Percentiles rank a stretch among this genome's conserved stretches.
phyloP scores from a whole-genome alignment of 2,888 invertebrate genomes.

The Tuberolachnus salignus region DNA sequence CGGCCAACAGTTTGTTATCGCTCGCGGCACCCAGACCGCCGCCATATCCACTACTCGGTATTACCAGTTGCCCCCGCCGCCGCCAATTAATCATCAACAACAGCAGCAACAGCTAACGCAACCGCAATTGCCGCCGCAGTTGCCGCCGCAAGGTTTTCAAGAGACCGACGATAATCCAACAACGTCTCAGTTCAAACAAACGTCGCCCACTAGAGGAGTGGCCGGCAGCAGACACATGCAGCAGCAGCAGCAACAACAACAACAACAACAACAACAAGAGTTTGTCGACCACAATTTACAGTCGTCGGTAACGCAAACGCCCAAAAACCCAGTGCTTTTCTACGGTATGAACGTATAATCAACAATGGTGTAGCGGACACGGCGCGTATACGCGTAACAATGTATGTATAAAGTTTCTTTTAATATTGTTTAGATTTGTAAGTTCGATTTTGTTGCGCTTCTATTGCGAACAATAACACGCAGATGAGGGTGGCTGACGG shows the following conservation, averaged over 20 bases:
- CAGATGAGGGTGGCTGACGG: not conserved
- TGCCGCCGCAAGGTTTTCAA: conserved; percentile 29
- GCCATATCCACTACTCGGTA: conserved; percentile 59
- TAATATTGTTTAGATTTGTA: not conserved
- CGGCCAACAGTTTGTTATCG: conserved; percentile 60
- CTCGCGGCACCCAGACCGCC: conserved; percentile 60
- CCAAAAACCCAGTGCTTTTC: conserved; percentile 46
- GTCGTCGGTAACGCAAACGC: conserved; percentile 29
- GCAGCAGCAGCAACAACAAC: conserved; percentile 36
- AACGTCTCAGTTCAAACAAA: conserved; percentile 19
- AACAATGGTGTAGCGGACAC: not conserved
- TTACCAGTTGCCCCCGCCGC: conserved; percentile 58
- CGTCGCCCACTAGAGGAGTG: conserved; percentile 35
- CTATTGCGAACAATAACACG: not conserved
- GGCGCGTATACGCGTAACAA: not conserved
- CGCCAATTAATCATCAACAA: conserved; percentile 15
- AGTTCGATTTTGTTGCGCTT: not conserved
- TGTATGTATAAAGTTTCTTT: not conserved
- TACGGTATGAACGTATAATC: conserved; percentile 51
- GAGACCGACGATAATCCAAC: not conserved
- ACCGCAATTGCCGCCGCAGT: conserved; percentile 5
- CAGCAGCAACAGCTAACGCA: conserved; percentile 11
- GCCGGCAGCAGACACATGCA: not conserved
- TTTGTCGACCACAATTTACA: conserved; percentile 25
- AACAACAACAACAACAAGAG: conserved; percentile 35